phyloP scores from a whole-genome alignment of 2,888 invertebrate species.

The Clepsis dumicolana region DNA sequence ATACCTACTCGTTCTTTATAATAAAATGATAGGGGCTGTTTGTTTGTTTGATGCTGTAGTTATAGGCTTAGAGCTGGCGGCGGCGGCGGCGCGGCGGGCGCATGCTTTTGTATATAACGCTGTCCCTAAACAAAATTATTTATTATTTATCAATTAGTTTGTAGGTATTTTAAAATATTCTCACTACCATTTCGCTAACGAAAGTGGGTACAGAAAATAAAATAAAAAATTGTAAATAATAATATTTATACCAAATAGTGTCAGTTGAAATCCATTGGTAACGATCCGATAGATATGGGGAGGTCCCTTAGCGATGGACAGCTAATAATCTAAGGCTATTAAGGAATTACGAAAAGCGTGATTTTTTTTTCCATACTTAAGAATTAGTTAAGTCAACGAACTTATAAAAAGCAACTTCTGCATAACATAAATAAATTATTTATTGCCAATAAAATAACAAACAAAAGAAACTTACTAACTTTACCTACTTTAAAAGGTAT shows the following conservation, averaged over 20 bases:
- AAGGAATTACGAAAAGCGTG: too few species aligned
- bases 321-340: too few species aligned
- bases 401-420: too few species aligned
- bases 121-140: constrained; percentile 77
- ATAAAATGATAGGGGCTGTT: constrained; percentile 63
- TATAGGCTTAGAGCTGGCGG: constrained; percentile 58
- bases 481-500: too few species aligned
- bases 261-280: constrained; percentile 19
- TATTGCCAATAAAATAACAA: too few species aligned
- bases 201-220: constrained; percentile 22
- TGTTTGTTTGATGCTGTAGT: constrained; percentile 63
- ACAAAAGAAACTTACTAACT: too few species aligned
- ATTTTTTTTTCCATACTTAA: too few species aligned
- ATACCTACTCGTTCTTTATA: constrained; percentile 49
- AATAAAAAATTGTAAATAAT: constrained; percentile 37
- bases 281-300: constrained; percentile 8
- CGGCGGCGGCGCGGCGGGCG: constrained; percentile 69
- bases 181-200: constrained; percentile 29
- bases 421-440: too few species aligned
- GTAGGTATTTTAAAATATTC: constrained; percentile 53
- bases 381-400: too few species aligned
- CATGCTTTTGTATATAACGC: constrained; percentile 83
- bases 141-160: constrained; percentile 81
- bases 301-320: too few species aligned
- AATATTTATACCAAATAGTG: constrained; percentile 28